Percentiles rank a stretch among this genome's conserved stretches.
These are phyloP conservation scores for Procambarus virginalis DNA, from an alignment of 1,140 invertebrate genomes.

Conservation along the genomic window DNA sequence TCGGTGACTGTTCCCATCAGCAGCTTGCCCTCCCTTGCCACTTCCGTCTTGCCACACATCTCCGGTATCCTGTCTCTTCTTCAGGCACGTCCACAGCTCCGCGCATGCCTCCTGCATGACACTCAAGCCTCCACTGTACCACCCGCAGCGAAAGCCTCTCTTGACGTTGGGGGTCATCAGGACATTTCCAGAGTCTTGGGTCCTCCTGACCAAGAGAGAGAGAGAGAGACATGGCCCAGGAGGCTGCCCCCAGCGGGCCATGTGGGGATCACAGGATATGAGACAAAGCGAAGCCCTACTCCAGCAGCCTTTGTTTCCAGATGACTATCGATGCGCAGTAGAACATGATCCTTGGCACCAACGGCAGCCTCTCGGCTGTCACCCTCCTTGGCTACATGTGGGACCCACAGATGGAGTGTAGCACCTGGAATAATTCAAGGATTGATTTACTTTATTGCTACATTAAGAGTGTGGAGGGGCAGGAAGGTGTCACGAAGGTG, in stretches of 20 bases:
- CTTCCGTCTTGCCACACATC: conserved; percentile 65
- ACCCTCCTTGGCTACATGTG: not conserved
- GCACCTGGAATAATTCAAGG: not conserved
- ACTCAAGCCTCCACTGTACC: not conserved
- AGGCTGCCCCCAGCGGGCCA: conserved; percentile 8
- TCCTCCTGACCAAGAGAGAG: conserved; percentile 9
- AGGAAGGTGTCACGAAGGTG: conserved; percentile 62
- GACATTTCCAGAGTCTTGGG: not conserved
- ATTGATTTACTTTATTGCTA: conserved; percentile 1
- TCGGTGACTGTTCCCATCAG: no score
- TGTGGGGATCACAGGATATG: conserved; percentile 66
- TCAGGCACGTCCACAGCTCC: conserved; percentile 30
- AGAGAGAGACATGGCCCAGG: not conserved
- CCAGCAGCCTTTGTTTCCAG: conserved; percentile 67
- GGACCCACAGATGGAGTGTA: not conserved
- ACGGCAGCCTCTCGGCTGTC: not conserved
- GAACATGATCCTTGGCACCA: conserved; percentile 57
- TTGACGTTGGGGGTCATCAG: not conserved
- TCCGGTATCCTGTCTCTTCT: conserved; percentile 55
- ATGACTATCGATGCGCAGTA: conserved; percentile 60
- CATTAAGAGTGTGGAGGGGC: conserved; percentile 44
- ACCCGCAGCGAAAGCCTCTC: not conserved
- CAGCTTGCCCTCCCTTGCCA: conserved; percentile 13
- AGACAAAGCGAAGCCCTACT: conserved; percentile 68
- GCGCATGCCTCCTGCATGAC: conserved; percentile 53